Percentiles rank a stretch among this genome's conserved stretches.
These are phyloP conservation scores for Eubucco bourcierii DNA, from an alignment of 2,113 vertebrate species.

Conservation along the genomic window DNA sequence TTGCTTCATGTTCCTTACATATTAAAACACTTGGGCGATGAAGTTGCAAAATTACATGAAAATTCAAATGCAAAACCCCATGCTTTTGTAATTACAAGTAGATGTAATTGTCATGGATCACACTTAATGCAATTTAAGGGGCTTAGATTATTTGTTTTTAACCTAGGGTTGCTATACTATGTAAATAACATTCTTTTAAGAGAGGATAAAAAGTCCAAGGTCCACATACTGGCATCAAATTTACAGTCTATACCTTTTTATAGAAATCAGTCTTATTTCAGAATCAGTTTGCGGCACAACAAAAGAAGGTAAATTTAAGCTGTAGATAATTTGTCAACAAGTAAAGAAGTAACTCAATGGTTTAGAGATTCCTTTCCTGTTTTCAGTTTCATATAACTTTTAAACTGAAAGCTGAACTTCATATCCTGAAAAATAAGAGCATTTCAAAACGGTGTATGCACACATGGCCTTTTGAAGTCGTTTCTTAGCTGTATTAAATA, in stretches of 20 bases:
- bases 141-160: neutral
- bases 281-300: constrained; percentile 67
- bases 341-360: constrained; percentile 45
- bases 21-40: neutral
- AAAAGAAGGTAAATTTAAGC: constrained; percentile 38
- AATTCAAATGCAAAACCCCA: neutral
- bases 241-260: neutral
- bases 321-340: neutral
- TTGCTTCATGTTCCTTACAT: neutral
- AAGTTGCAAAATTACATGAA: neutral
- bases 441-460: constrained; percentile 9
- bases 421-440: constrained; percentile 43
- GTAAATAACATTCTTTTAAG: neutral
- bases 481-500: neutral
- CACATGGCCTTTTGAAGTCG: neutral
- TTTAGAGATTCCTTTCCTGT: constrained; percentile 27
- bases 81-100: neutral
- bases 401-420: constrained; percentile 55
- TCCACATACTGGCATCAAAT: neutral
- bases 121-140: neutral
- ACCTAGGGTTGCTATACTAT: neutral
- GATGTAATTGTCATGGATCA: neutral
- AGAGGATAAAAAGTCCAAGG: neutral
- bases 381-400: constrained; percentile 50
- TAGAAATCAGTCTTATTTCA: neutral